phyloP scores from a whole-genome alignment of 2,888 invertebrate genomes.

The Siphlonurus alternatus region DNA sequence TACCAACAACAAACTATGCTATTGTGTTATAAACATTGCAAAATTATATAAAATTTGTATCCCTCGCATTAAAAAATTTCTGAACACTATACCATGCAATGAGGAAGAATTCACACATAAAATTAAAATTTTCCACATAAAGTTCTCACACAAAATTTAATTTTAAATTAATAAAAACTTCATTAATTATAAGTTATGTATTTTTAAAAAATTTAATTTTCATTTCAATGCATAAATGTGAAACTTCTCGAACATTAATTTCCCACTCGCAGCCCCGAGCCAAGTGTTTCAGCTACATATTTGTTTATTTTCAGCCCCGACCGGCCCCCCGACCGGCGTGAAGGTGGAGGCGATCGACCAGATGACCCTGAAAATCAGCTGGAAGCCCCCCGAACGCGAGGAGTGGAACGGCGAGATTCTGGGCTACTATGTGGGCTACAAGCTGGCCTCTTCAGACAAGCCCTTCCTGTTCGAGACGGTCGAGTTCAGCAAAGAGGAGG shows the following conservation, averaged over 20 bases:
- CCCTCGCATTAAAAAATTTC: not conserved
- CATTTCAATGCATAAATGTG: too few species aligned
- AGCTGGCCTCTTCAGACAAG: conserved; percentile 59
- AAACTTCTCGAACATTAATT: too few species aligned
- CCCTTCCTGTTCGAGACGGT: conserved; percentile 83
- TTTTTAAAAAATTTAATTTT: too few species aligned
- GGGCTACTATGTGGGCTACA: conserved; percentile 83
- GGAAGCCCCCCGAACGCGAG: conserved; percentile 78
- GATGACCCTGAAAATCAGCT: conserved; percentile 62
- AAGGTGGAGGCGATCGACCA: conserved; percentile 78
- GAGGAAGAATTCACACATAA: too few species aligned
- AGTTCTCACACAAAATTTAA: too few species aligned
- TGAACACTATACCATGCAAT: not conserved
- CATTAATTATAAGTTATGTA: too few species aligned
- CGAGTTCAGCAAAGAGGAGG: conserved; percentile 79
- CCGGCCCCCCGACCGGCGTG: conserved; percentile 66
- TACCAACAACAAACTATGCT: not conserved
- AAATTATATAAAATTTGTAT: not conserved
- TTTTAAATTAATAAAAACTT: too few species aligned
- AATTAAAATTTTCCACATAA: too few species aligned
- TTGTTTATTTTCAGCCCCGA: conserved; percentile 35
- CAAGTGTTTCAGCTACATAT: too few species aligned
- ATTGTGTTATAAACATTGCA: not conserved
- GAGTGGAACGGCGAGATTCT: conserved; percentile 87
- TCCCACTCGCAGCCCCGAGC: too few species aligned